Percentiles rank a stretch among this genome's conserved stretches.
Conservation (phyloP, 2,113 vertebrate genomes). For the Platysternon megacephalum region DNA sequence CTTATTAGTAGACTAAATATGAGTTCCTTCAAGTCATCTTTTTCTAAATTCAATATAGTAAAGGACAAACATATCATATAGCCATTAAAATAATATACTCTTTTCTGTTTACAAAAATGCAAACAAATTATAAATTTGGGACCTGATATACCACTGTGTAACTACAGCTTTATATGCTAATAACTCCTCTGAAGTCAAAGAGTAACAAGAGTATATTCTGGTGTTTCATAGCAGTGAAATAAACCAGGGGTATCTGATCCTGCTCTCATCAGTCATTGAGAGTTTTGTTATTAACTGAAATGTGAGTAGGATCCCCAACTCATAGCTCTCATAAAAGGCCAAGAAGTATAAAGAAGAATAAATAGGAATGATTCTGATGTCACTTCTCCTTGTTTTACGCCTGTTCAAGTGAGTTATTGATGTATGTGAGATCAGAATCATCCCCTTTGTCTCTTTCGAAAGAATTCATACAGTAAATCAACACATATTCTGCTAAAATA, state of each 20-base stretch:
- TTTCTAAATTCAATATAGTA: not conserved
- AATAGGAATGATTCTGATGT: not conserved
- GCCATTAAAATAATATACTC: not conserved
- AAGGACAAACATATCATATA: not conserved
- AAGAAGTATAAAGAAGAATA: not conserved
- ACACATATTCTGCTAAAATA: not conserved
- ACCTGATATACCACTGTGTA: not conserved
- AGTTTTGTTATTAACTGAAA: not conserved
- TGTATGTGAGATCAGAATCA: not conserved
- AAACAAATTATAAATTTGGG: not conserved
- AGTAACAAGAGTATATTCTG: not conserved
- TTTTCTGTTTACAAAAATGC: not conserved
- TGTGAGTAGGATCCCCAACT: not conserved
- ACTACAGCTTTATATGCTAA: not conserved
- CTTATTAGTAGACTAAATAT: not conserved
- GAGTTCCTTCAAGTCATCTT: rapidly evolving
- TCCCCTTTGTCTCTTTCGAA: not conserved
- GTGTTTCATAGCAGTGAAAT: not conserved
- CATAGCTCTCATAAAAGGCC: not conserved
- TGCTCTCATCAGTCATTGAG: not conserved
- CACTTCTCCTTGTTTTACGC: not conserved
- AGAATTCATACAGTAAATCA: not conserved
- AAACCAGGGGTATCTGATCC: not conserved
- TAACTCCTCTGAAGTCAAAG: not conserved
- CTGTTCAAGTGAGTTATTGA: not conserved